Base-by-base conservation (phyloP, 2,113 vertebrate species). In the Phalacrocorax aristotelis region DNA sequence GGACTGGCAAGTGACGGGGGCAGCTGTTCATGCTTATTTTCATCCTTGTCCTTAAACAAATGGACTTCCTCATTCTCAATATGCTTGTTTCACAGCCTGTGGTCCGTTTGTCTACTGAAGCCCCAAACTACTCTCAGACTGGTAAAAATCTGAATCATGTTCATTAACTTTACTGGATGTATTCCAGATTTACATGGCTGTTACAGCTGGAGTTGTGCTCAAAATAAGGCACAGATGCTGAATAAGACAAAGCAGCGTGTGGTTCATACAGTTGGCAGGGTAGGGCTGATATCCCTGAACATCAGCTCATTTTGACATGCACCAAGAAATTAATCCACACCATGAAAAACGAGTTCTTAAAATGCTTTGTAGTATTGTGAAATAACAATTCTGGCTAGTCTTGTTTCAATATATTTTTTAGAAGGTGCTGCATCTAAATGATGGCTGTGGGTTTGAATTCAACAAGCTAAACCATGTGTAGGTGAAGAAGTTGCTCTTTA, bases 1-100 rank as follows among this genome's bases (percentile, higher is more conserved):
- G 74, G 70, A 90, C 90, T 92, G 74, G 82, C 11, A 7, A 91
- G 52, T 23, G 51, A 72, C 55, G 51, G 70, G 88, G 65, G 79
- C 92, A 97, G 82, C 85, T 94, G 92, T 68, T 94, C 74, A 55
- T 90, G 88, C 94, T 94, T 93, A 68, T 79, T 90, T 87, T 85
- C 57, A 72, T 61, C 65, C 48, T 88, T 69, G 40, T 81, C 51
- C 75, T 89, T 66, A 85, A 81, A 85, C 70, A 89, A 92, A 95
- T 71, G 52, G 46, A 71, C 81, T 92, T 70, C 38, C 52, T 85
- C 57, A 38, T 76, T 76, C 69, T 92, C 75, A 81, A 2, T 81
- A 61, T 77, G 51, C 51, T 76, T 76, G 62, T 76, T 86, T 89
- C 85, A 66, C 70, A 85, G 75, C 40, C 52, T 71, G 81, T 77